Percentiles rank a stretch among this genome's conserved stretches.
Evolutionary conservation across 1,140 invertebrate genomes (phyloP).

Genomic region (Heliconius nattereri): DNA sequence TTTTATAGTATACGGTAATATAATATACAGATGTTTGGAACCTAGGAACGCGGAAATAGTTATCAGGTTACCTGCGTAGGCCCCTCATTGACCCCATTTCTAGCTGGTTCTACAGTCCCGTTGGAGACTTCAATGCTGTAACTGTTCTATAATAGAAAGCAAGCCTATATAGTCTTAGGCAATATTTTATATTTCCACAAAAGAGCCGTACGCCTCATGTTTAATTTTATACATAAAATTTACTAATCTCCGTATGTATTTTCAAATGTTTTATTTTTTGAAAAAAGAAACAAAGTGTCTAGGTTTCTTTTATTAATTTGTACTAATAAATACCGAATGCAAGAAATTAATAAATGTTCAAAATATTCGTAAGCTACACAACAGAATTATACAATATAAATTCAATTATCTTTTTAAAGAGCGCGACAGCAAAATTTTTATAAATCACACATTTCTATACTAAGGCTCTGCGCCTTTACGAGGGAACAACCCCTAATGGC

Average conservation of each 20-base stretch:
- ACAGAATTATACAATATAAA: slow-evolving; percentile 7
- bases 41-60: slow-evolving; percentile 27
- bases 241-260: background rate
- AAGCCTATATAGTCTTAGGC: background rate
- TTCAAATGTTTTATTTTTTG: too few species aligned
- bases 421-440: slow-evolving; percentile 5
- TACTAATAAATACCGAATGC: too few species aligned
- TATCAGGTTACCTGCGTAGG: slow-evolving; percentile 20
- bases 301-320: too few species aligned
- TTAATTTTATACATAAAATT: background rate
- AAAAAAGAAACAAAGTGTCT: too few species aligned
- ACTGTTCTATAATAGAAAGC: slow-evolving; percentile 24
- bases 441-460: background rate
- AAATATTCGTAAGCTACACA: background rate
- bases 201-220: background rate
- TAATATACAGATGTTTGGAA: background rate
- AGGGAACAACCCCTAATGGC: slow-evolving; percentile 34
- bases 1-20: background rate
- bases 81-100: slow-evolving; percentile 25
- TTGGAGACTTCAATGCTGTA: slow-evolving; percentile 22
- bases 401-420: background rate
- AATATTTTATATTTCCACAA: background rate
- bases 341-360: too few species aligned
- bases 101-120: slow-evolving; percentile 26
- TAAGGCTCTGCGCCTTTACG: background rate